Percentiles rank a stretch among this genome's conserved stretches.
Conservation (phyloP, 2,113 vertebrate species). For the Burhinus oedicnemus region DNA sequence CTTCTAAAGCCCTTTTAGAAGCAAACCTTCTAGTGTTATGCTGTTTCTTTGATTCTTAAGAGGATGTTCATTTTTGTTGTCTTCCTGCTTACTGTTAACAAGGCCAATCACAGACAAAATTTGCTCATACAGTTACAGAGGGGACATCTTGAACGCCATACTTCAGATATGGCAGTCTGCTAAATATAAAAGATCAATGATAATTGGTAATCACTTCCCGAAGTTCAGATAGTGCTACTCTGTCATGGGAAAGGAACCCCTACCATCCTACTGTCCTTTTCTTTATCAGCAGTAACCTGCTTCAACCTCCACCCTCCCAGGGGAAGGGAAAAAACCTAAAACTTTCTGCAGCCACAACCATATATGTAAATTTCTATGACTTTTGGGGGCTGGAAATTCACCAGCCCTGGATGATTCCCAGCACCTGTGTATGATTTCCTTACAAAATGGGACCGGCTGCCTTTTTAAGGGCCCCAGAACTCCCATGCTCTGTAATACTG, state of each 20-base stretch:
- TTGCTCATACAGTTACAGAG: background rate
- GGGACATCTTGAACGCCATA: background rate
- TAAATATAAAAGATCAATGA: background rate
- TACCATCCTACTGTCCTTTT: background rate
- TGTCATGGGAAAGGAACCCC: background rate
- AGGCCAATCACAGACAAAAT: background rate
- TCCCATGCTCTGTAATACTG: background rate
- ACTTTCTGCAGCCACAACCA: background rate
- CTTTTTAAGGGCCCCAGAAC: constrained; percentile 15
- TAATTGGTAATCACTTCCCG: background rate
- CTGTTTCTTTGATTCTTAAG: background rate
- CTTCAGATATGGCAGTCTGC: background rate
- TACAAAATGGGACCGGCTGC: constrained; percentile 25
- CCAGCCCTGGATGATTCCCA: background rate
- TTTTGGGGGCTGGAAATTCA: background rate
- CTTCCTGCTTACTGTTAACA: background rate
- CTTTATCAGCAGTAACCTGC: background rate
- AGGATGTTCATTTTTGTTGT: background rate
- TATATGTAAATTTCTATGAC: background rate
- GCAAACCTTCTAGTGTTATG: background rate
- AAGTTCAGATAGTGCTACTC: background rate
- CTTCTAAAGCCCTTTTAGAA: background rate
- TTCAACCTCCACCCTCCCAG: background rate
- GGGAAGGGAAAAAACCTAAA: background rate
- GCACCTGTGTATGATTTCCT: constrained; percentile 12